phyloP scores from a whole-genome alignment of 2,113 vertebrate genomes.

The human region GRCh38 chr9:70493001-70493500 shows the following conservation, averaged over 20 bases:
- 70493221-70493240: conserved; percentile 31
- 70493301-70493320: conserved; percentile 37
- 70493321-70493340: background rate
- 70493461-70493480: background rate
- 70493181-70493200: background rate
- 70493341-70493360: background rate
- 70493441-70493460: background rate
- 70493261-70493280: background rate
- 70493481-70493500: background rate
- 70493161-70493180: conserved; percentile 12
- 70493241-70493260: background rate
- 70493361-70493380: background rate
- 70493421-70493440: background rate
- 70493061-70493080: background rate
- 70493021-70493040: background rate
- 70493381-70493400: background rate
- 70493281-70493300: conserved; percentile 15
- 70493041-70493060: background rate
- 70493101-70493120: background rate
- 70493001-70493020: background rate
- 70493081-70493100: background rate
- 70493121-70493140: background rate
- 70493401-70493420: background rate
- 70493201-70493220: conserved; percentile 26
- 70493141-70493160: background rate